Percentiles rank a stretch among this genome's conserved stretches.
phyloP scores from a whole-genome alignment of 2,888 invertebrate genomes.

The Antheraea assamensis region DNA sequence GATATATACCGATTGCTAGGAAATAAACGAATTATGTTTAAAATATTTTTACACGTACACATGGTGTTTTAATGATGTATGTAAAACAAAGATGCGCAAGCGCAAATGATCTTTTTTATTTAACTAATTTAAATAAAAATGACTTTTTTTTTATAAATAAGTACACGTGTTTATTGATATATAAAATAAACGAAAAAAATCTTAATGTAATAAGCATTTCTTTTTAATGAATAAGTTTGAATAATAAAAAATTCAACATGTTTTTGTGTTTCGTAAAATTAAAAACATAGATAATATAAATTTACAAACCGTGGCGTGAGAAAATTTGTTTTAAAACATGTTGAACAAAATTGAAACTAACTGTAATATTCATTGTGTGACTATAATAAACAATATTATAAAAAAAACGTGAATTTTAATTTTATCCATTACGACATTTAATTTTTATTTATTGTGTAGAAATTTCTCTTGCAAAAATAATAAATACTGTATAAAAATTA shows the following conservation, averaged over 20 bases:
- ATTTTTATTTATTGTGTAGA: not conserved
- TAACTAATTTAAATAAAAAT: not conserved
- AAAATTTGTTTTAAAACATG: conserved; percentile 55
- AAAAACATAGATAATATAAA: conserved; percentile 31
- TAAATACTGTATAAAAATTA: not conserved
- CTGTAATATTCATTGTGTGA: conserved; percentile 12
- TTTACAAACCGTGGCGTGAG: conserved; percentile 1
- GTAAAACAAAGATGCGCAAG: not conserved
- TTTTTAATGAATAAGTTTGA: not conserved
- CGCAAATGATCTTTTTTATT: not conserved
- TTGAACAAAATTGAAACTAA: conserved; percentile 43
- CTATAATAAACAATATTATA: conserved; percentile 11
- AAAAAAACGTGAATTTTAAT: conserved; percentile 15
- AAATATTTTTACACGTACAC: not conserved
- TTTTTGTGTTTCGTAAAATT: conserved; percentile 49
- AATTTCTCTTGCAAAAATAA: not conserved
- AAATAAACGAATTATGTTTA: not conserved
- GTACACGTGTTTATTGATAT: not conserved
- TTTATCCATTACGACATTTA: not conserved
- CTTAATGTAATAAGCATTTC: not conserved
- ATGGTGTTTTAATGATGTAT: not conserved
- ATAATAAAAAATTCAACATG: conserved; percentile 54
- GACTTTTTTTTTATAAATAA: not conserved
- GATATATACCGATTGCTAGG: not conserved
- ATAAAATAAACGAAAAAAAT: not conserved